Percentiles rank a stretch among this genome's conserved stretches.
phyloP scores from a whole-genome alignment of 2,113 vertebrate species.

The Hemichromis elongatus region DNA sequence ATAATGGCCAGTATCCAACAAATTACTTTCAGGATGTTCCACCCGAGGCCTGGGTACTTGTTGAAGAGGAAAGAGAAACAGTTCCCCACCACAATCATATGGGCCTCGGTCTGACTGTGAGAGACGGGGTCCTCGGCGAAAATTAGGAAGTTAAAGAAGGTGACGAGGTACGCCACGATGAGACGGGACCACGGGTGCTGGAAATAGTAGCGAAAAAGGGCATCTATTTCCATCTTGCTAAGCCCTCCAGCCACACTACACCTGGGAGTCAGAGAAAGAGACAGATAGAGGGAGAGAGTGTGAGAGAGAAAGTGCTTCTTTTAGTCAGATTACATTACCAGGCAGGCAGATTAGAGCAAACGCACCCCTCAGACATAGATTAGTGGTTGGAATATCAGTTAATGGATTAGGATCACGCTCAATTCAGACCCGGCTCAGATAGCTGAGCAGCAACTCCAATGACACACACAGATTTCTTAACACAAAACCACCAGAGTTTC shows the following conservation, averaged over 20 bases:
- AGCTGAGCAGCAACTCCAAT: not conserved
- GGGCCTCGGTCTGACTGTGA: constrained; percentile 95
- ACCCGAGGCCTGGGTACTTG: constrained; percentile 90
- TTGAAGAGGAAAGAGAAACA: constrained; percentile 97
- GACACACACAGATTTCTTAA: not conserved
- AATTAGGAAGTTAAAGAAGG: constrained; percentile 97
- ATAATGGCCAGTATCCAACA: constrained; percentile 91
- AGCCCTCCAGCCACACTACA: constrained; percentile 47
- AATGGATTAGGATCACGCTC: constrained; percentile 38
- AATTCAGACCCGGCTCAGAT: not conserved
- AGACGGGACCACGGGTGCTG: constrained; percentile 97
- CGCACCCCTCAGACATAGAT: constrained; percentile 34
- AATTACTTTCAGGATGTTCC: constrained; percentile 89
- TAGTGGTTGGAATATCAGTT: constrained; percentile 30
- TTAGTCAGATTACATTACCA: constrained; percentile 41
- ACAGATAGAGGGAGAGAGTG: not conserved
- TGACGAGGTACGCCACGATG: constrained; percentile 94
- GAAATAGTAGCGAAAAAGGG: constrained; percentile 95
- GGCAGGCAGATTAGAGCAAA: constrained; percentile 30
- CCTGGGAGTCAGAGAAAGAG: constrained; percentile 61
- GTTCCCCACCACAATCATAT: constrained; percentile 95
- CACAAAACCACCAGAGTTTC: not conserved
- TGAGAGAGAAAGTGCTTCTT: not conserved
- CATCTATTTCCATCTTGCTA: constrained; percentile 83
- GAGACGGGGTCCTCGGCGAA: constrained; percentile 97